Conservation (phyloP, 2,888 invertebrate genomes). For the Perithous albicinctus region DNA sequence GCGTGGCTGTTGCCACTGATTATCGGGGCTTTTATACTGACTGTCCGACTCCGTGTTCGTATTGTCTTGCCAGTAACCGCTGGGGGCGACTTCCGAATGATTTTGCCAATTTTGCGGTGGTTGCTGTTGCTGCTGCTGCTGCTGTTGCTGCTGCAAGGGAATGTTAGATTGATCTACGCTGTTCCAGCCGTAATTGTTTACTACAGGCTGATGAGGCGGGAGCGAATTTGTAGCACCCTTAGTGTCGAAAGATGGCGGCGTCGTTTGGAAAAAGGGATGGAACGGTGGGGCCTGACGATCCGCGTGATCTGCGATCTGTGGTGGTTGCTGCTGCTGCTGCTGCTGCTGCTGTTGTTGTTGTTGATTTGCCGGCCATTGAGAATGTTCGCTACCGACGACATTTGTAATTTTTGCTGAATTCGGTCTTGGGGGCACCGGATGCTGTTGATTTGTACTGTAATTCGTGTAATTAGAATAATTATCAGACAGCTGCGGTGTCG, state of each 20-base stretch:
- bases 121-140: constrained; percentile 4
- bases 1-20: constrained; percentile 69
- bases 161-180: constrained; percentile 71
- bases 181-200: constrained; percentile 78
- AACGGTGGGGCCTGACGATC: constrained; percentile 60
- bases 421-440: constrained; percentile 58
- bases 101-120: constrained; percentile 76
- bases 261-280: constrained; percentile 59
- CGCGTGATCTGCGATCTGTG: constrained; percentile 32
- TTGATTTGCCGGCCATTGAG: constrained; percentile 58
- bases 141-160: constrained; percentile 47
- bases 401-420: constrained; percentile 50
- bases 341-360: constrained; percentile 34
- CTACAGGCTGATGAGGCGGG: constrained; percentile 51
- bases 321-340: constrained; percentile 34
- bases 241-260: constrained; percentile 48
- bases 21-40: constrained; percentile 72
- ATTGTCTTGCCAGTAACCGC: constrained; percentile 76
- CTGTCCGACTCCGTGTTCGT: constrained; percentile 69
- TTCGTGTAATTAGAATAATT: constrained; percentile 75
- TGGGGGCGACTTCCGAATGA: constrained; percentile 70
- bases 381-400: constrained; percentile 39
- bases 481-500: constrained; percentile 76
- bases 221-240: constrained; percentile 13
- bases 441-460: constrained; percentile 73